Evolutionary conservation across 2,113 vertebrate species (phyloP).

Genomic region (Lipophrys pholis): DNA sequence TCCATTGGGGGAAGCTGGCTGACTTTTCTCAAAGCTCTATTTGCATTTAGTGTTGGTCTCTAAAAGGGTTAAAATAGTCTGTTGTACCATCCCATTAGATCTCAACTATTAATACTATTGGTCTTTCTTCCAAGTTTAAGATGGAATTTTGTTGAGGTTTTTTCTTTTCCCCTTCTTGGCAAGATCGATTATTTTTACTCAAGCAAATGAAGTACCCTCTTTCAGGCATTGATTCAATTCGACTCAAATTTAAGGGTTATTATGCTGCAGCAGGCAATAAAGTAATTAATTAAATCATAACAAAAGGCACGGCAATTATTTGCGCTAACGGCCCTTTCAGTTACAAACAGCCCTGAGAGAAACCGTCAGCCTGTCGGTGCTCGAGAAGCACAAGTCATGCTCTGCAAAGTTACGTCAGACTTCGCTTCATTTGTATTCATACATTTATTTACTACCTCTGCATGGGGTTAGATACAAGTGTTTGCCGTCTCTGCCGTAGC

Average conservation of each 20-base stretch:
- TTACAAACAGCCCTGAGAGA: not conserved
- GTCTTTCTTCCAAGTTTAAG: not conserved
- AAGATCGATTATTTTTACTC: not conserved
- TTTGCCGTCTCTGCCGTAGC: constrained; percentile 9
- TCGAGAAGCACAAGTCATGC: constrained; percentile 3
- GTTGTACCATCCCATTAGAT: no score
- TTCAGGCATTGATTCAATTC: constrained; percentile 1
- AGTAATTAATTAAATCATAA: not conserved
- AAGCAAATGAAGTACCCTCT: not conserved
- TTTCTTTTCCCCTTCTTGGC: not conserved
- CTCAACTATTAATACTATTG: no score
- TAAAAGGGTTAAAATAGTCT: no score
- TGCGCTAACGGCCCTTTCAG: not conserved
- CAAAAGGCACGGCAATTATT: not conserved
- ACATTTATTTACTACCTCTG: constrained; percentile 11
- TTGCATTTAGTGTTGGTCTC: not conserved
- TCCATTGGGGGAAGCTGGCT: constrained; percentile 27
- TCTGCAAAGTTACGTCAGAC: constrained; percentile 16
- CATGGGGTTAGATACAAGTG: constrained; percentile 1
- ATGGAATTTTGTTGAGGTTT: not conserved
- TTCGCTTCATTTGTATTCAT: constrained; percentile 22
- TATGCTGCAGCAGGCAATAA: not conserved
- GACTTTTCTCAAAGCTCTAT: constrained; percentile 33
- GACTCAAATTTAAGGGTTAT: not conserved
- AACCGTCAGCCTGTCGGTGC: not conserved